phyloP scores from a whole-genome alignment of 1,140 invertebrate genomes.

The Brachionus sp. region DNA sequence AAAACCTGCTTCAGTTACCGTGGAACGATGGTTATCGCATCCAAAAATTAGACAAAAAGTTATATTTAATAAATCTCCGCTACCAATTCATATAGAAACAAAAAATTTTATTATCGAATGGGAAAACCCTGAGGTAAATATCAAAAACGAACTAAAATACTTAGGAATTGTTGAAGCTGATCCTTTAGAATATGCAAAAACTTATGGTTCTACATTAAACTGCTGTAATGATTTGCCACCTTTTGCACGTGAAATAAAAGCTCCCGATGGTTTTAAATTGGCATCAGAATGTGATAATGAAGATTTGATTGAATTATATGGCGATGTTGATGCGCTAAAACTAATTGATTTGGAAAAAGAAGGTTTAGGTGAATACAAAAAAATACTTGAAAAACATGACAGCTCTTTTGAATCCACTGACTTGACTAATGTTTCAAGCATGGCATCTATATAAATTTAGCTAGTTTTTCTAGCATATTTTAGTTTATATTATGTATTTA shows the following conservation, averaged over 20 bases:
- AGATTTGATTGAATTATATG: background rate
- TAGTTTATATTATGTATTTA: no score
- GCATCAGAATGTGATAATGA: background rate
- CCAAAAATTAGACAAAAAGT: slow-evolving; percentile 20
- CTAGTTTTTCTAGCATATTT: background rate
- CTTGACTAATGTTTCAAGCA: background rate
- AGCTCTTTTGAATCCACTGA: background rate
- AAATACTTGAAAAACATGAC: background rate
- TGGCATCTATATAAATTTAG: background rate
- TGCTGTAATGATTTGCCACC: background rate
- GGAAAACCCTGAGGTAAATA: background rate
- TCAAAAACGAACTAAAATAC: slow-evolving; percentile 20
- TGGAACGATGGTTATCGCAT: slow-evolving; percentile 42
- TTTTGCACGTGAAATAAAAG: background rate
- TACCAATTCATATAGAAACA: background rate
- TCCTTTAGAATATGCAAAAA: background rate
- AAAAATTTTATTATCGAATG: slow-evolving; percentile 45
- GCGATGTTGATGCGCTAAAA: background rate
- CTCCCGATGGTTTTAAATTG: background rate
- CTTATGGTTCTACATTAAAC: background rate
- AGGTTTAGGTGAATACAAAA: slow-evolving; percentile 20
- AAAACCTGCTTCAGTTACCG: background rate
- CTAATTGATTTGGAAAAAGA: slow-evolving; percentile 27
- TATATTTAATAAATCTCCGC: background rate
- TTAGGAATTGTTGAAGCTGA: slow-evolving; percentile 9